Percentiles rank a stretch among this genome's conserved stretches.
These are phyloP conservation scores for Drosophila athabasca DNA, from an alignment of 1,140 invertebrate species.

Conservation along the genomic window DNA sequence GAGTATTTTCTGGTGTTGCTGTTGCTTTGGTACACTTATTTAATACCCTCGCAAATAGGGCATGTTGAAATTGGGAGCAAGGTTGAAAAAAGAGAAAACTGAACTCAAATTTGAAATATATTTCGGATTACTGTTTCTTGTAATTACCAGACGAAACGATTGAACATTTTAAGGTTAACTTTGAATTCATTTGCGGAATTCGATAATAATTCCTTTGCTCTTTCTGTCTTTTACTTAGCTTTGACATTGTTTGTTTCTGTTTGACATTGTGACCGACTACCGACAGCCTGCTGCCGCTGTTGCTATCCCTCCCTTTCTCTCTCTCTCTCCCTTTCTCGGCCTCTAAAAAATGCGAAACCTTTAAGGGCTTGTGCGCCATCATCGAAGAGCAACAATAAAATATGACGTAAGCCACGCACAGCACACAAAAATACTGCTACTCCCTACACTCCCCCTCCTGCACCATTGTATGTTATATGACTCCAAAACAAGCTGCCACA, in stretches of 20 bases:
- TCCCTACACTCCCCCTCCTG: neutral
- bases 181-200: neutral
- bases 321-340: neutral
- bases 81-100: too few species aligned
- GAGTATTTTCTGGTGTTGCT: slow-evolving; percentile 8
- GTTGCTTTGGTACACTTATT: too few species aligned
- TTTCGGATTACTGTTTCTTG: too few species aligned
- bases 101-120: too few species aligned
- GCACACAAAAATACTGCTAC: slow-evolving; percentile 37
- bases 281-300: slow-evolving; percentile 1
- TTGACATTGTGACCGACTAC: slow-evolving; percentile 75
- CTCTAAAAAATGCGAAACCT: slow-evolving; percentile 29
- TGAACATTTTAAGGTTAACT: neutral
- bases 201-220: neutral
- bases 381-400: slow-evolving; percentile 66
- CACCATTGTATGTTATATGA: slow-evolving; percentile 8
- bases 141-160: too few species aligned
- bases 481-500: slow-evolving; percentile 28
- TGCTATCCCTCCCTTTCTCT: slow-evolving; percentile 12
- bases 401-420: slow-evolving; percentile 67
- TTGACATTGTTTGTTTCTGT: slow-evolving; percentile 45
- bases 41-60: too few species aligned
- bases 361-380: slow-evolving; percentile 34
- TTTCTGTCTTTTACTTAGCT: slow-evolving; percentile 2
- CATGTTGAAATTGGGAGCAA: too few species aligned